Evolutionary conservation across 2,888 invertebrate genomes (phyloP).

Genomic region (Agrochola macilenta): DNA sequence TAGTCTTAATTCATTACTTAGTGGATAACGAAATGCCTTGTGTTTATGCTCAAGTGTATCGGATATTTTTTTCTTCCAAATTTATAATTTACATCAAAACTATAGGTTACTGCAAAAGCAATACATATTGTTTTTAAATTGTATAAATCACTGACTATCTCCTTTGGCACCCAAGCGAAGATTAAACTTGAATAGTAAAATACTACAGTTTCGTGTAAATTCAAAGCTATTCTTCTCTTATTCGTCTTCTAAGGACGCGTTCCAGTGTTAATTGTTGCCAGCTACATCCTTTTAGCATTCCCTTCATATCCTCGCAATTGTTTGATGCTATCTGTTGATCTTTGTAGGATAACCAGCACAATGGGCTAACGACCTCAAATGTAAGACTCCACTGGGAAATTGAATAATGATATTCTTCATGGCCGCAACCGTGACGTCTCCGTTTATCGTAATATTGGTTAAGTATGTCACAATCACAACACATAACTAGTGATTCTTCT

Average conservation of each 20-base stretch:
- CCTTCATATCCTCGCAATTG: conserved; percentile 53
- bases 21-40: neutral
- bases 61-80: neutral
- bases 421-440: conserved; percentile 38
- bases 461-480: conserved; percentile 1
- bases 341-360: conserved; percentile 44
- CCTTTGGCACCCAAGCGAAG: too few relatives aligned
- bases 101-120: too few relatives aligned
- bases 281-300: conserved; percentile 56
- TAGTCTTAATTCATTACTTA: neutral
- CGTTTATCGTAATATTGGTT: conserved; percentile 16
- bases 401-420: conserved; percentile 41
- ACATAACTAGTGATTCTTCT: neutral
- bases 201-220: neutral
- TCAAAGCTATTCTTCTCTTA: neutral
- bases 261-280: conserved; percentile 37
- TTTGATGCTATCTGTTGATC: conserved; percentile 45
- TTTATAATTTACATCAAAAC: too few relatives aligned
- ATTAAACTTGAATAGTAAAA: too few relatives aligned
- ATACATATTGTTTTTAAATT: too few relatives aligned
- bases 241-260: conserved; percentile 19
- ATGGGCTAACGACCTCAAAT: conserved; percentile 52
- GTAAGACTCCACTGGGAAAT: conserved; percentile 47
- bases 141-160: too few relatives aligned
- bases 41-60: neutral